Conservation (phyloP, 2,888 invertebrate species). For the Amphipyra tragopoginis region DNA sequence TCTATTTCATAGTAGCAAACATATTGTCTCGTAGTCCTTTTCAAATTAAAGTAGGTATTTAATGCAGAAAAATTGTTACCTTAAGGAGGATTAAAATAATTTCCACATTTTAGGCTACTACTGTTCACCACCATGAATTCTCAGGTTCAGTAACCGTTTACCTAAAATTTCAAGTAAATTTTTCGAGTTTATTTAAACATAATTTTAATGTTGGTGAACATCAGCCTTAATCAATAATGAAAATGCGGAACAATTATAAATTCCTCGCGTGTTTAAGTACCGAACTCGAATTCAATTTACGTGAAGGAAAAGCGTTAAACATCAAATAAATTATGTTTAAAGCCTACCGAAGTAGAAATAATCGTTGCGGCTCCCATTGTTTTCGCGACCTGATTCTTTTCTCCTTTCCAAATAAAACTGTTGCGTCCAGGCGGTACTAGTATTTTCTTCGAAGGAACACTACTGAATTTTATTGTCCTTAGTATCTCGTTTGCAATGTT, state of each 20-base stretch:
- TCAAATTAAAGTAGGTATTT: no score
- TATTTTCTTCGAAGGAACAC: constrained; percentile 49
- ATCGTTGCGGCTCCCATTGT: constrained; percentile 54
- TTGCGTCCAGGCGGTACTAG: constrained; percentile 55
- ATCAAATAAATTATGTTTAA: constrained; percentile 52
- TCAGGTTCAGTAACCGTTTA: no score
- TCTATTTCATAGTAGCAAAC: not conserved
- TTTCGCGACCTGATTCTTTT: constrained; percentile 56
- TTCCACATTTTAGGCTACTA: no score
- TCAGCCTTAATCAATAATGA: constrained; percentile 17
- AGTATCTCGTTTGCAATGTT: constrained; percentile 59
- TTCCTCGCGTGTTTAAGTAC: constrained; percentile 15
- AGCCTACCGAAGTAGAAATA: constrained; percentile 41
- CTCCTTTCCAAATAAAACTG: constrained; percentile 58
- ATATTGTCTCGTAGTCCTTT: not conserved
- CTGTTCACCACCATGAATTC: no score
- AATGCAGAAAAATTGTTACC: no score
- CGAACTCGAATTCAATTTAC: constrained; percentile 46
- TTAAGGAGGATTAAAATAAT: not conserved
- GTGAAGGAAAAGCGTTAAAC: constrained; percentile 53
- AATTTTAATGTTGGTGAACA: no score
- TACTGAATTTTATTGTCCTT: constrained; percentile 58
- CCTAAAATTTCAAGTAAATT: no score
- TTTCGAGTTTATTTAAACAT: no score
- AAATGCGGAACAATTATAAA: constrained; percentile 27